These are phyloP conservation scores for Amblyornis subalaris DNA, from an alignment of 2,113 vertebrate genomes.

Conservation along the genomic window DNA sequence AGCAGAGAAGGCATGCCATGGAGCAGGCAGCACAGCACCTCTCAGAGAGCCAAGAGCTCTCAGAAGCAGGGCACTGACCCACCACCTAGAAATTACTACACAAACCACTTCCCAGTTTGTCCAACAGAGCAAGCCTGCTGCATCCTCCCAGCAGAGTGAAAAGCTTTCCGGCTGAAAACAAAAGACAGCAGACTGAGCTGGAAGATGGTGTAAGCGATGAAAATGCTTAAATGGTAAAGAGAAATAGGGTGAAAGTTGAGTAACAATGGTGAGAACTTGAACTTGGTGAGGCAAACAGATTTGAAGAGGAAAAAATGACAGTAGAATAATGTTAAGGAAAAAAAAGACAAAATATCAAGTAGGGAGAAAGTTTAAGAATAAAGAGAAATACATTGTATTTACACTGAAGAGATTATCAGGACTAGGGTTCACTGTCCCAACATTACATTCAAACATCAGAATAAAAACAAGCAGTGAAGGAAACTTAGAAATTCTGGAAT, in stretches of 20 bases:
- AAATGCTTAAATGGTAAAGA: background rate
- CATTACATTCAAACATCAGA: background rate
- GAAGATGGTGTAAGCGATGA: background rate
- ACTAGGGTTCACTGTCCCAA: background rate
- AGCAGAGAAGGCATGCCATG: background rate
- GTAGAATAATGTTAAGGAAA: rapidly evolving
- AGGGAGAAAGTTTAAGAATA: background rate
- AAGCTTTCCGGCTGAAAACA: background rate
- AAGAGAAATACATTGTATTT: background rate
- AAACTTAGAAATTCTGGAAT: background rate
- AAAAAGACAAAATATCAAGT: background rate
- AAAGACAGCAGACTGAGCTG: background rate
- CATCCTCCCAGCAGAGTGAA: background rate
- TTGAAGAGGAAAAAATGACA: background rate
- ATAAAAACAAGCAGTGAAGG: background rate
- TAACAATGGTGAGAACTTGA: background rate
- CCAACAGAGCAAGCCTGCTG: background rate
- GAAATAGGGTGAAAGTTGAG: background rate
- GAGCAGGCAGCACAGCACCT: background rate
- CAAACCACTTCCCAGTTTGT: background rate
- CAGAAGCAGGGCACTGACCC: rapidly evolving
- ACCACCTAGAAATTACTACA: background rate
- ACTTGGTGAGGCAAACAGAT: background rate
- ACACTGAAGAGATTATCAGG: background rate
- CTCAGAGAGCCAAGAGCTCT: background rate